phyloP scores from a whole-genome alignment of 2,797 vertebrate genomes.

The Liasis olivaceus region DNA sequence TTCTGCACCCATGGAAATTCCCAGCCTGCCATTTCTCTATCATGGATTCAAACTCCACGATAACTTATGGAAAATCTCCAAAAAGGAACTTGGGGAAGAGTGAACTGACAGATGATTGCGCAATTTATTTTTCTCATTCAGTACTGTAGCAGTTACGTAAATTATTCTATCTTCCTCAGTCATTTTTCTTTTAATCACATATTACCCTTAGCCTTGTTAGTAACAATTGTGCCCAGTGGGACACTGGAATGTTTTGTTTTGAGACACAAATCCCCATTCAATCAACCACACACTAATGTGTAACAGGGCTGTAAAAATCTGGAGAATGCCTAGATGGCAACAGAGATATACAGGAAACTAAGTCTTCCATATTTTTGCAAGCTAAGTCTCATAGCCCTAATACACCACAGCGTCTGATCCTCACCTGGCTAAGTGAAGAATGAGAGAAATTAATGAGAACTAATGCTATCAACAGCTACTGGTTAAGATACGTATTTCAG shows the following conservation, averaged over 20 bases:
- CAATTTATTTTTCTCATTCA: not conserved
- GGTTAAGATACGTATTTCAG: not conserved
- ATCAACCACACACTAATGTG: not conserved
- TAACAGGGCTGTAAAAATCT: not conserved
- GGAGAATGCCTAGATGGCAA: not conserved
- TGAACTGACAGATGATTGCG: not conserved
- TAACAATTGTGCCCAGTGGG: not conserved
- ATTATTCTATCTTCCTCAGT: not conserved
- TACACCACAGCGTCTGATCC: not conserved
- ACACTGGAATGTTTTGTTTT: not conserved
- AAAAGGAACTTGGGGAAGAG: not conserved
- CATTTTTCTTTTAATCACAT: constrained; percentile 9
- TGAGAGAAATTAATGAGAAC: not conserved
- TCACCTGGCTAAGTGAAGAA: not conserved
- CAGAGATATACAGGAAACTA: not conserved
- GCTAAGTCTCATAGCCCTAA: not conserved
- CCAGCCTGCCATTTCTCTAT: not conserved
- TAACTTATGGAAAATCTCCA: not conserved
- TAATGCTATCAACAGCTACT: not conserved
- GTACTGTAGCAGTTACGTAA: not conserved
- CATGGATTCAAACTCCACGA: not conserved
- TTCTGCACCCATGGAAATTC: not conserved
- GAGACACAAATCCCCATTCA: not conserved
- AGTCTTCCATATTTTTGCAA: not conserved
- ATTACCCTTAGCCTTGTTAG: not conserved